These are phyloP conservation scores for Heliconius melpomene DNA, from an alignment of 1,140 invertebrate species.

Conservation along the genomic window DNA sequence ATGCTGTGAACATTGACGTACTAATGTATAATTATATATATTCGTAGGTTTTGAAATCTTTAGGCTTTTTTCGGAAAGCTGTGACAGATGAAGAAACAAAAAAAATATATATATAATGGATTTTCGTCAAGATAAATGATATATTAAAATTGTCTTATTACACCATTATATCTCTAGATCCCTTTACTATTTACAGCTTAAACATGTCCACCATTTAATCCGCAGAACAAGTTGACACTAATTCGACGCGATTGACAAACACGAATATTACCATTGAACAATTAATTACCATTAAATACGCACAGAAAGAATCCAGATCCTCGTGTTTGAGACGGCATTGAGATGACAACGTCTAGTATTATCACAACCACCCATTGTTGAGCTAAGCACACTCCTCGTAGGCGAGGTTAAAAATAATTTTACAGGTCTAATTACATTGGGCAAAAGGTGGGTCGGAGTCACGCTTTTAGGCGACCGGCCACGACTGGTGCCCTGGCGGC, in stretches of 20 bases:
- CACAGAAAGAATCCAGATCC: slow-evolving; percentile 68
- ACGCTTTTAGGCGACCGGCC: slow-evolving; percentile 60
- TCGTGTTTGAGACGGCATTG: slow-evolving; percentile 76
- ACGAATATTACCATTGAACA: slow-evolving; percentile 63
- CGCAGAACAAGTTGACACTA: slow-evolving; percentile 61
- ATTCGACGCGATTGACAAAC: slow-evolving; percentile 69
- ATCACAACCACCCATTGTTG: slow-evolving; percentile 42
- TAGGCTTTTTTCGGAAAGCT: neutral
- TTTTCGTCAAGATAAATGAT: neutral
- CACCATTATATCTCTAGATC: neutral
- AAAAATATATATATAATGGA: too few relatives aligned
- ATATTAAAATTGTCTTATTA: neutral
- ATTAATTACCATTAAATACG: slow-evolving; percentile 74
- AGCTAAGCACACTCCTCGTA: slow-evolving; percentile 25
- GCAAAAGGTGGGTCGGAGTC: slow-evolving; percentile 52
- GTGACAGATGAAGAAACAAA: too few relatives aligned
- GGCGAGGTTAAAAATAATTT: slow-evolving; percentile 40
- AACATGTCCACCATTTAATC: slow-evolving; percentile 26
- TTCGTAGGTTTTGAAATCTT: neutral
- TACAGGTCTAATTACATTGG: slow-evolving; percentile 52
- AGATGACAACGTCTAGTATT: slow-evolving; percentile 72
- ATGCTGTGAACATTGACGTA: neutral
- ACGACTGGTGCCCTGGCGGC: slow-evolving; percentile 61
- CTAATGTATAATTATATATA: neutral
- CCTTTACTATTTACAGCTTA: neutral